Base-by-base conservation (phyloP, 30 jellyfish, hydroid and myxozoan species). In the Aurelia sp. region DNA sequence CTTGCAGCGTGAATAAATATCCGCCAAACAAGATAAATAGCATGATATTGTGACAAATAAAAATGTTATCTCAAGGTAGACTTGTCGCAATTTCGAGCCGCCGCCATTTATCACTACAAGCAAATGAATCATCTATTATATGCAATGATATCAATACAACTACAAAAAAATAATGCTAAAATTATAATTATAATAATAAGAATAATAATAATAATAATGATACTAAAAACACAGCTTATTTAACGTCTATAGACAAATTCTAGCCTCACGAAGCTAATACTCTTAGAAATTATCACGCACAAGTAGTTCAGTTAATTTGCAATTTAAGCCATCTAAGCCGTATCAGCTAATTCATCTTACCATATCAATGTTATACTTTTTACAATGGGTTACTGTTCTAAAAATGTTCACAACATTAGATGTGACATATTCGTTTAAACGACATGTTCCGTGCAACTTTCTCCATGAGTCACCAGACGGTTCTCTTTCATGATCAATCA, bases 21-120 rank as follows among this genome's bases (percentile, higher is more conserved):
- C 92, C 82, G 85, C 78, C 85, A 82, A 70, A 82, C 79, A 67
- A 68, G 89, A 82, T 82, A 82, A 82, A 82, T 82, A 82, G 92
- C 35, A 57, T 66, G 92, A 78, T 78, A 64, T 59, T 61, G 78
- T 60, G 85, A 70, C 85, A 82, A 70, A 82, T 69, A 71, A 68
- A 78, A 76, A 76, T 61, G 64, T 58, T 76, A 78, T 78, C 65
- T 78, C 89, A 78, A 64, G 89, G 89, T 63, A 61, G 74, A 63
- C 55, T 44, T 66, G 44, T 78, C 89, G 89, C 73, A 16, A 78
- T 62, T 62, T 21, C 59, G 21, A 21, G 71, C 72, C 89, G 71
- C 72, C 89, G 79, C 62, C 71, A 62, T n/a, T 78, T 62, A 33
- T 47, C 47, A 35, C 72, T 80, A 80, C 48, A 57, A 67, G 83